phyloP scores from a whole-genome alignment of 2,888 invertebrate genomes.

The Merodon equestris region DNA sequence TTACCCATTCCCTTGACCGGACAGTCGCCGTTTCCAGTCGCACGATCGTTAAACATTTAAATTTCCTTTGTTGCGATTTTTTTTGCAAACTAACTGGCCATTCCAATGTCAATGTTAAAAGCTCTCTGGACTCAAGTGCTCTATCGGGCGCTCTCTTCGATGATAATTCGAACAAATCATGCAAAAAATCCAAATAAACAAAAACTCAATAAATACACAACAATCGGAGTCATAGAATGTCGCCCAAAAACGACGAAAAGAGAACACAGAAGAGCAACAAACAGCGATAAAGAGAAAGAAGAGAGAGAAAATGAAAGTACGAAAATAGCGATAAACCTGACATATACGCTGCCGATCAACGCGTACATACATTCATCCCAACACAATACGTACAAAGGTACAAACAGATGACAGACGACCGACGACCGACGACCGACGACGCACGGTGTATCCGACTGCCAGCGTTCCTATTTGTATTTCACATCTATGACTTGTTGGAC shows the following conservation, averaged over 20 bases:
- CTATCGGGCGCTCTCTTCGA: conserved; percentile 1
- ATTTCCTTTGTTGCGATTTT: background rate
- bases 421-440: conserved; percentile 10
- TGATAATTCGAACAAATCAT: conserved; percentile 22
- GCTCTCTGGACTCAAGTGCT: conserved; percentile 14
- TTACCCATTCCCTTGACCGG: background rate
- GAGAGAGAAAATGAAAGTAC: conserved; percentile 6
- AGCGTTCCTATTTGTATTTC: too few species aligned
- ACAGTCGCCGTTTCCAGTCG: too few species aligned
- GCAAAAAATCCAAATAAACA: conserved; percentile 50
- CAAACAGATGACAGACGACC: conserved; percentile 36
- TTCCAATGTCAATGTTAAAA: conserved; percentile 43
- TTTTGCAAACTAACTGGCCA: too few species aligned
- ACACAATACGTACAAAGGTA: conserved; percentile 45
- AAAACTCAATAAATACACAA: conserved; percentile 37
- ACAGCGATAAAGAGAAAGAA: conserved; percentile 14
- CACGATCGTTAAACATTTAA: background rate
- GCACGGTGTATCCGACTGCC: background rate
- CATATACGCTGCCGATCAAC: conserved; percentile 34
- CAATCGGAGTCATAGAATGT: background rate
- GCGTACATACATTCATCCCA: background rate
- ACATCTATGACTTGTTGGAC: too few species aligned
- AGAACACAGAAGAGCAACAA: conserved; percentile 12
- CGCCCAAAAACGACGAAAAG: background rate
- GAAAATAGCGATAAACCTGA: conserved; percentile 64